Evolutionary conservation across 2,113 vertebrate genomes (phyloP).

Genomic region (Pygoscelis adeliae): DNA sequence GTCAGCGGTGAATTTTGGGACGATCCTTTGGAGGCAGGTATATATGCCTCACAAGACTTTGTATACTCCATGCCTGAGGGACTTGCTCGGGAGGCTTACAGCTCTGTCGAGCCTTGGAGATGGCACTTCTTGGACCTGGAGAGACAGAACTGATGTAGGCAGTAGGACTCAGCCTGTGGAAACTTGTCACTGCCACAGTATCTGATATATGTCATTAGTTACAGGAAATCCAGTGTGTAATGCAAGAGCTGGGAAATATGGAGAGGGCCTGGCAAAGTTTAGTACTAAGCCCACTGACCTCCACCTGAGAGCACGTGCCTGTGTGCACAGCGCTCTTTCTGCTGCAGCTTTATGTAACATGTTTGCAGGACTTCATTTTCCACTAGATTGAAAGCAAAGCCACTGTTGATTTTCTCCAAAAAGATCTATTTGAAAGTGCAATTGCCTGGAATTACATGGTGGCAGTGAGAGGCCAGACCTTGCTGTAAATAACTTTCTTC

Average conservation of each 20-base stretch:
- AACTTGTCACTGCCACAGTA: not conserved
- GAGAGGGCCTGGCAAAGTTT: not conserved
- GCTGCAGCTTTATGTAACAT: constrained; percentile 54
- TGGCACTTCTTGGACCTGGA: not conserved
- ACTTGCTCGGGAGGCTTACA: not conserved
- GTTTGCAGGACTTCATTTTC: constrained; percentile 77
- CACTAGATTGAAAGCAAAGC: constrained; percentile 77
- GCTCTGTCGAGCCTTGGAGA: not conserved
- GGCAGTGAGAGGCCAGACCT: constrained; percentile 68
- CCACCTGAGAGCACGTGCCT: not conserved
- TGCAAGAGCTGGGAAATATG: not conserved
- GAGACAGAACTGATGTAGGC: not conserved
- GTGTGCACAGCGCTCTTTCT: not conserved
- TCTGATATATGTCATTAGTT: not conserved
- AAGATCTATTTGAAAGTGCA: constrained; percentile 79
- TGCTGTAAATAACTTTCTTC: constrained; percentile 77
- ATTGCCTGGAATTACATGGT: constrained; percentile 81
- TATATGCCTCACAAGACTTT: not conserved
- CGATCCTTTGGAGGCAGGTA: not conserved
- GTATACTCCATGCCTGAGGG: not conserved
- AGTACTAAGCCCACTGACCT: not conserved
- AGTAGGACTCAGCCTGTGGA: not conserved
- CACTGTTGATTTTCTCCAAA: constrained; percentile 75
- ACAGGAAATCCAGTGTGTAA: not conserved
- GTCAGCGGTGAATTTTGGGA: not conserved